phyloP scores from a whole-genome alignment of 92 coral and sea anemone species.

The Anthopleura xanthogrammica region DNA sequence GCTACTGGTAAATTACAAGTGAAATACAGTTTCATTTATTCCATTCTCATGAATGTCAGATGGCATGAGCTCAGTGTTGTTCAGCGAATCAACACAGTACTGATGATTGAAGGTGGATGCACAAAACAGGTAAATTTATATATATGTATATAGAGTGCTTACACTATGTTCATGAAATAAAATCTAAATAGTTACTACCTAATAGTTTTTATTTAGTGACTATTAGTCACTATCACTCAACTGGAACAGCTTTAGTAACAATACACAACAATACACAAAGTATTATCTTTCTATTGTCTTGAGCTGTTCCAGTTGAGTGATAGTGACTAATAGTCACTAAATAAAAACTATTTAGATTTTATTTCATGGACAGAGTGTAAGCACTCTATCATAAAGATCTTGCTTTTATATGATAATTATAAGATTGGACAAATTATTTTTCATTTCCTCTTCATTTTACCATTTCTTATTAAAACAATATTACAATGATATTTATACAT shows the following conservation, averaged over 20 bases:
- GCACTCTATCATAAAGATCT: background rate
- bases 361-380: too few relatives aligned
- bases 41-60: conserved; percentile 67
- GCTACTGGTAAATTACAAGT: conserved; percentile 39
- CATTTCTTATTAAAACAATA: too few relatives aligned
- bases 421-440: background rate
- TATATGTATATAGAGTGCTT: background rate
- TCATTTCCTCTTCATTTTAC: background rate
- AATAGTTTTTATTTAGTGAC: too few relatives aligned
- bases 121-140: background rate
- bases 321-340: too few relatives aligned
- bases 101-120: conserved; percentile 3
- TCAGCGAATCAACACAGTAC: conserved; percentile 55
- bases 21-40: conserved; percentile 56
- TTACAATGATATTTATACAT: background rate
- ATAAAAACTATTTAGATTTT: too few relatives aligned
- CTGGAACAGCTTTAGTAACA: too few relatives aligned
- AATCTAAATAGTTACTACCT: too few relatives aligned
- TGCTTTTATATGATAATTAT: background rate
- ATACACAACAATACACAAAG: too few relatives aligned
- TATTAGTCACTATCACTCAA: too few relatives aligned
- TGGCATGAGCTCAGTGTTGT: conserved; percentile 70
- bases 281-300: too few relatives aligned
- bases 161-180: too few relatives aligned
- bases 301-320: too few relatives aligned